Conservation (phyloP, 2,113 vertebrate genomes). For the Sinocyclocheilus rhinocerous region DNA sequence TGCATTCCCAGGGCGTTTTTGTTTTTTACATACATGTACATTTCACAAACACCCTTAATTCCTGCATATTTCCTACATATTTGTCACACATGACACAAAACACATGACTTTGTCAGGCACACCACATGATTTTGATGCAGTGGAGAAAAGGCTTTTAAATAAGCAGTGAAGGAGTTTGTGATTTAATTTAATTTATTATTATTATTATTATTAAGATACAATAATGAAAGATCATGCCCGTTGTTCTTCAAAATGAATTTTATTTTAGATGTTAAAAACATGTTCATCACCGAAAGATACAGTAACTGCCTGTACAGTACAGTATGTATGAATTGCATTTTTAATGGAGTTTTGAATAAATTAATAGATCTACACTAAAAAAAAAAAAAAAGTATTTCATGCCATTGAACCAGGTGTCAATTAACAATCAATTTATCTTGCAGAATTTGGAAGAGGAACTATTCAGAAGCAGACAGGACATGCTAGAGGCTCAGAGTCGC, state of each 20-base stretch:
- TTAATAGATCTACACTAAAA: background rate
- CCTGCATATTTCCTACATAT: too few relatives aligned
- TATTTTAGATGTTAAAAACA: background rate
- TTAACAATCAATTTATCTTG: background rate
- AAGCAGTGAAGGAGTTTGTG: too few relatives aligned
- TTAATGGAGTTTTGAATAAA: background rate
- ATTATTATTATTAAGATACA: background rate
- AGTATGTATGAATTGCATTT: background rate
- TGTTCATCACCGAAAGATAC: background rate
- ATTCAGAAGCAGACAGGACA: slow-evolving; percentile 66
- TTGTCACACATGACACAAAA: too few relatives aligned
- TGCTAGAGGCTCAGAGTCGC: slow-evolving; percentile 64
- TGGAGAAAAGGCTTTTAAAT: background rate
- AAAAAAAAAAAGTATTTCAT: background rate
- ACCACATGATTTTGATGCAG: background rate
- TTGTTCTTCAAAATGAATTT: background rate
- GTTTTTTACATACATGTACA: too few relatives aligned
- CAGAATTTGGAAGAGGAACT: slow-evolving; percentile 79
- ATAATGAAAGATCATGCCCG: too few relatives aligned
- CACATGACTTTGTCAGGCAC: too few relatives aligned
- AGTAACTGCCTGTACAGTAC: background rate
- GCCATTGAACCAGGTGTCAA: background rate
- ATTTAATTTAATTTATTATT: background rate
- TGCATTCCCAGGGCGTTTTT: too few relatives aligned
- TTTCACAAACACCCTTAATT: too few relatives aligned